Evolutionary conservation across 2,888 invertebrate species (phyloP).

Genomic region (Tanytarsus gracilentus): DNA sequence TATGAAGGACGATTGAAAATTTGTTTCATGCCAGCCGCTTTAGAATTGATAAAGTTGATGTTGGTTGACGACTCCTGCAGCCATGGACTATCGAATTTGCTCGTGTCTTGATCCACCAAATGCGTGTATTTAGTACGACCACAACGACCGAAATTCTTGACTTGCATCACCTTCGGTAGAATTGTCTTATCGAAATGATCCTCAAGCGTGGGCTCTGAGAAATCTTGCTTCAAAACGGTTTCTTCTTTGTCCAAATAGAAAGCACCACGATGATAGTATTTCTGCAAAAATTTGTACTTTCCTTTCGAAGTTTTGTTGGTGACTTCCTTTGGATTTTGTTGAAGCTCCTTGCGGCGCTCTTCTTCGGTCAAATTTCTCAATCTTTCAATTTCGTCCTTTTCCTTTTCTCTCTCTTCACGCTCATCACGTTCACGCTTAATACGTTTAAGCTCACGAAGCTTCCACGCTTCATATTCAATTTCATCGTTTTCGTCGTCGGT

Average conservation of each 20-base stretch:
- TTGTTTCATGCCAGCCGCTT: slow-evolving; percentile 89
- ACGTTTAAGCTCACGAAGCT: slow-evolving; percentile 88
- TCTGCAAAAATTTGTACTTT: slow-evolving; percentile 98
- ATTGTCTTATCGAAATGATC: slow-evolving; percentile 99
- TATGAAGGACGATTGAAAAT: slow-evolving; percentile 77
- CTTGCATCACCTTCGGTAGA: slow-evolving; percentile 99
- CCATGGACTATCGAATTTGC: slow-evolving; percentile 97
- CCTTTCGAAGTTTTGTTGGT: slow-evolving; percentile 94
- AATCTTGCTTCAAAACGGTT: slow-evolving; percentile 83
- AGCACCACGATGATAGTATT: slow-evolving; percentile 98
- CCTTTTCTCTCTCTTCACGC: slow-evolving; percentile 82
- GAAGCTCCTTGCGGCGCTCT: slow-evolving; percentile 79
- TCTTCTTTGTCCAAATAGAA: slow-evolving; percentile 95
- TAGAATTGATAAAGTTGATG: slow-evolving; percentile 74
- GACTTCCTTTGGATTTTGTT: slow-evolving; percentile 82
- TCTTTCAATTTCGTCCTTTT: slow-evolving; percentile 78
- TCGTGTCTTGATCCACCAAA: slow-evolving; percentile 97
- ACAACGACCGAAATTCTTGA: slow-evolving; percentile 98
- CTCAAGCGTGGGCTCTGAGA: slow-evolving; percentile 91
- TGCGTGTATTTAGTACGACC: slow-evolving; percentile 99
- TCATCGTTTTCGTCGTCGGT: slow-evolving; percentile 96
- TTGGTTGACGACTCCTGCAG: slow-evolving; percentile 82
- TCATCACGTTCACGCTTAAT: slow-evolving; percentile 95
- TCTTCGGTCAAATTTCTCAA: slow-evolving; percentile 93
- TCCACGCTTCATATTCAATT: slow-evolving; percentile 96